Base-by-base conservation (phyloP, 2,113 vertebrate genomes). In the Apeltes quadracus region DNA sequence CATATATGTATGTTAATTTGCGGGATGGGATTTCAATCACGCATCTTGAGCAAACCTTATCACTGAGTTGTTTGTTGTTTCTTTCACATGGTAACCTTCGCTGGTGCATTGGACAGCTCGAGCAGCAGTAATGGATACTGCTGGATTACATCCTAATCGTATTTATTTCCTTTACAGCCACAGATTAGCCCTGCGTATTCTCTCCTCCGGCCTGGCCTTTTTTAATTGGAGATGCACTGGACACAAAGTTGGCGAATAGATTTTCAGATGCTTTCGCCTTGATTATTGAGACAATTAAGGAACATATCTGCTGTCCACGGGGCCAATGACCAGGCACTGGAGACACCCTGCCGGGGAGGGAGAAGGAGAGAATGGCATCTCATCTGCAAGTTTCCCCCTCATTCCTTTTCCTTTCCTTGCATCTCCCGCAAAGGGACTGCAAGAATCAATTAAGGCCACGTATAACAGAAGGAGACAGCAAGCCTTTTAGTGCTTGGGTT, bases 1-100 rank as follows among this genome's bases (percentile, higher is more conserved):
- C 93, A 93, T 93, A 83, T 88, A 81, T 86, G 82, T 91, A 92
- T 91, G 91, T 92, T 94, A 92, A 93, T 94, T 88, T 89, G 79
- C 5, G 13, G 72, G 84, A 89, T 56, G 82, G 79, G 69, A 83
- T 91, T 91, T 89, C 80, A 84, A 85, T 90, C 91, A 90, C 72
- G 71, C 50, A 5, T 76, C 81, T 83, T 69, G 61, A 79, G 64
- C 79, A 84, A 84, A 88, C 75, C 69, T 87, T 84, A 88, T 88
- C 81, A 79, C 41, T 0, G 69, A 71, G 54, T n/a, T 87, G 86
- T 90, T 88, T 88, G 83, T 86, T 78, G 81, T 76, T 75, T 44
- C 13, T 54, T 61, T 48, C 14, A 10, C 55, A 7, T 3, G 29
- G 48, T 80, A 67, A 78, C 83, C 74, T 76, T 16, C 48, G 41